These are phyloP conservation scores for Patella caerulea DNA, from an alignment of 2,888 invertebrate species.

Conservation along the genomic window DNA sequence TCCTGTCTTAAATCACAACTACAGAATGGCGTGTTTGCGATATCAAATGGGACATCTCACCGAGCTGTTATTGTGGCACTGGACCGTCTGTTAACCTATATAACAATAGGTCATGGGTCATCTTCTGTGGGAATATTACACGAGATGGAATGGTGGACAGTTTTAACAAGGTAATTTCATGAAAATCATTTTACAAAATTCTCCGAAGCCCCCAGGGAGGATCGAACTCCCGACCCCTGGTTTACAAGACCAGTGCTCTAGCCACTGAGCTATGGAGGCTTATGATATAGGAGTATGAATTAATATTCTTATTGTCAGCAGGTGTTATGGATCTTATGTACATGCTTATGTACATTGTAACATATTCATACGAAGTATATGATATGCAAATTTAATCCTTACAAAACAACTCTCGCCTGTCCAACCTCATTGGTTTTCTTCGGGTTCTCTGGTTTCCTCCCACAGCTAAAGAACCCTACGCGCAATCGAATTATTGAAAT, in stretches of 20 bases:
- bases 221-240: conserved; percentile 79
- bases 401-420: no score
- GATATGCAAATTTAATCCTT: no score
- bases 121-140: conserved; percentile 45
- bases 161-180: conserved; percentile 54
- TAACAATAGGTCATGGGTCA: conserved; percentile 42
- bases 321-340: no score
- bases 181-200: background rate
- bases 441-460: no score
- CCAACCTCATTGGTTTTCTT: no score
- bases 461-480: no score
- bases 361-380: no score
- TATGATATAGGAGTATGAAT: background rate
- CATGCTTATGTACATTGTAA: no score
- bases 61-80: conserved; percentile 50
- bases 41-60: conserved; percentile 66
- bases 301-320: no score
- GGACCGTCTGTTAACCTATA: conserved; percentile 48
- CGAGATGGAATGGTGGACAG: conserved; percentile 56
- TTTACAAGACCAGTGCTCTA: conserved; percentile 79
- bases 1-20: conserved; percentile 56
- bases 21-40: conserved; percentile 50
- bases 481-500: no score
- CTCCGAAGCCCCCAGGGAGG: conserved; percentile 76
- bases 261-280: conserved; percentile 79